phyloP scores from a whole-genome alignment of 2,797 vertebrate species.

The Myoxocephalus aenaeus region DNA sequence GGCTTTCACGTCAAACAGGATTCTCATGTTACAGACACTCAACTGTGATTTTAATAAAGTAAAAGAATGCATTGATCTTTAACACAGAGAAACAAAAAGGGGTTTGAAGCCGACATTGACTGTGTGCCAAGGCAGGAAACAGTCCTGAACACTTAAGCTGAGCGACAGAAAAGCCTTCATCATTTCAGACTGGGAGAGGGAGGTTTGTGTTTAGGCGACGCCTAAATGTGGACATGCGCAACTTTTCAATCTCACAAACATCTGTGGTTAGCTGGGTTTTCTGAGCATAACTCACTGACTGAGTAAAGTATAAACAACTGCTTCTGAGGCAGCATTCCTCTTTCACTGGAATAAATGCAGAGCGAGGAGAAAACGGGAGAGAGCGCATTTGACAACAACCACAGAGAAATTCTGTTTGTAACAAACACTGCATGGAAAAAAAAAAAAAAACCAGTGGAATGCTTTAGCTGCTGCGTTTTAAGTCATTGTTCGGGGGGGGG shows the following conservation, averaged over 20 bases:
- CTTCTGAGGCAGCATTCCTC: conserved; percentile 54
- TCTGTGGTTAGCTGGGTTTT: conserved; percentile 62
- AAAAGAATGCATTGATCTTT: conserved; percentile 1
- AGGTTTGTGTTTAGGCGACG: conserved; percentile 45
- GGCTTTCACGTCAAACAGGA: conserved; percentile 52
- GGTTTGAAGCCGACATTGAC: conserved; percentile 1
- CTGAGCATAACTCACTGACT: conserved; percentile 60
- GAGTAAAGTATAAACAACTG: conserved; percentile 73
- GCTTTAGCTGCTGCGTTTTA: conserved; percentile 48
- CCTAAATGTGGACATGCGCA: conserved; percentile 63
- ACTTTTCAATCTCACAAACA: conserved; percentile 60
- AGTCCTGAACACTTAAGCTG: conserved; percentile 25
- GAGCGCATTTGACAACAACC: conserved; percentile 38
- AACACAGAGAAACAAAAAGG: conserved; percentile 13
- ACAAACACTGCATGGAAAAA: conserved; percentile 18
- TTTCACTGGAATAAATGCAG: conserved; percentile 57
- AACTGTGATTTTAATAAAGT: conserved; percentile 24
- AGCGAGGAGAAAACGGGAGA: conserved; percentile 36
- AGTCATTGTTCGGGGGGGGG: conserved; percentile 48
- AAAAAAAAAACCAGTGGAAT: conserved; percentile 55
- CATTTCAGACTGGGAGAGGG: conserved; percentile 58
- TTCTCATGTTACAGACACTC: conserved; percentile 41
- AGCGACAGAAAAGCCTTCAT: conserved; percentile 44
- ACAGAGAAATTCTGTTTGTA: conserved; percentile 42
- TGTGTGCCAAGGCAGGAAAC: conserved; percentile 43